These are phyloP conservation scores for Acrobeloides nanus DNA, from an alignment of 2,888 invertebrate genomes.

Conservation along the genomic window DNA sequence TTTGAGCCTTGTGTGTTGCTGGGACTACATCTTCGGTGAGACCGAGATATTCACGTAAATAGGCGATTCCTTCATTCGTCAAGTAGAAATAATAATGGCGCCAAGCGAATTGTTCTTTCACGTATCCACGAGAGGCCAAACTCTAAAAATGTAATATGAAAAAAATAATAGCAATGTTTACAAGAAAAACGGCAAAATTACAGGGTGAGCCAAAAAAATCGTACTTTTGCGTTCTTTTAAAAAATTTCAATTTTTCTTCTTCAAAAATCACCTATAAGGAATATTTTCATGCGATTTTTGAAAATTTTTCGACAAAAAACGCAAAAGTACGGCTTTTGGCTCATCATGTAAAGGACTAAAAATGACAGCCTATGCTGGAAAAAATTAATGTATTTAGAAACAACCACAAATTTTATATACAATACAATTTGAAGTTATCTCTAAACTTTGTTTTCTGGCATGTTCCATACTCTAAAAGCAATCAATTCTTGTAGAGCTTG, in stretches of 20 bases:
- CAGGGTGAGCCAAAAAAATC: too few species aligned
- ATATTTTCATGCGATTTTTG: too few species aligned
- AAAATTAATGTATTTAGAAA: too few species aligned
- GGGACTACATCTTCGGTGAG: slow-evolving; percentile 98
- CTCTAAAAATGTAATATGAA: slow-evolving; percentile 36
- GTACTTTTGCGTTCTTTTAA: too few species aligned
- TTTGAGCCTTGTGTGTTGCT: slow-evolving; percentile 76
- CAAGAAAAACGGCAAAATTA: slow-evolving; percentile 1
- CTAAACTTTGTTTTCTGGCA: slow-evolving; percentile 11
- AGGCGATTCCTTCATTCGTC: slow-evolving; percentile 95
- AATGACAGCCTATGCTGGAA: too few species aligned
- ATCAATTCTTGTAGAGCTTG: slow-evolving; percentile 8
- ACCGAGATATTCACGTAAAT: slow-evolving; percentile 85
- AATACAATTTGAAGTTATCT: background rate
- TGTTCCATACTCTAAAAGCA: slow-evolving; percentile 14
- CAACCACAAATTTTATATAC: too few species aligned
- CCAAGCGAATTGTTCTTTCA: slow-evolving; percentile 99
- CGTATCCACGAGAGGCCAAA: slow-evolving; percentile 87
- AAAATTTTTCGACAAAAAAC: too few species aligned
- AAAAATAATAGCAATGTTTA: background rate
- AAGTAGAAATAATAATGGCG: slow-evolving; percentile 98
- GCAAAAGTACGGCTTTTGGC: too few species aligned
- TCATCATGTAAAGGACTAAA: too few species aligned
- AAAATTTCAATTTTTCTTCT: too few species aligned
- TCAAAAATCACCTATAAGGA: too few species aligned